Conservation (phyloP, 2,113 vertebrate genomes). For the Tragelaphus buxtoni region DNA sequence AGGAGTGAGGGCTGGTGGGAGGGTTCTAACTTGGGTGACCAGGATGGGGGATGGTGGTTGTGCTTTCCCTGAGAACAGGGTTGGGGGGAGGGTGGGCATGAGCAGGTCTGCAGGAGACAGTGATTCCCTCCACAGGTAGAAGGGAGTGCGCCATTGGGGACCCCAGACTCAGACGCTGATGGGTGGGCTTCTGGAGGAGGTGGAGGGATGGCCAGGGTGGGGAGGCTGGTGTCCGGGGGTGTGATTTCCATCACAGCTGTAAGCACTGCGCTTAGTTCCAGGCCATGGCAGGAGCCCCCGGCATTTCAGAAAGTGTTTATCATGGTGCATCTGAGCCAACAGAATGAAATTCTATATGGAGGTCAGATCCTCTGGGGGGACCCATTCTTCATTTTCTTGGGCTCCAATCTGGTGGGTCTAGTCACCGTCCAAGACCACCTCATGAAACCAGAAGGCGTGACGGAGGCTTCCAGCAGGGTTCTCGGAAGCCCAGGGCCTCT, state of each 20-base stretch:
- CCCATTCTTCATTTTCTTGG: slow-evolving; percentile 65
- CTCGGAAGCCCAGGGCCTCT: slow-evolving; percentile 24
- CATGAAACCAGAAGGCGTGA: slow-evolving; percentile 58
- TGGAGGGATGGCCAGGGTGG: rapidly evolving
- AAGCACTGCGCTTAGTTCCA: background rate
- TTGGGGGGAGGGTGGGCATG: background rate
- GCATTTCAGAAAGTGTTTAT: background rate
- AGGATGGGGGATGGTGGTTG: rapidly evolving
- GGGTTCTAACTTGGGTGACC: background rate
- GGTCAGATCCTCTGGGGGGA: background rate
- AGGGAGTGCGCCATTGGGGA: background rate
- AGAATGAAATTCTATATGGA: slow-evolving; percentile 54
- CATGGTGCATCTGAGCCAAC: slow-evolving; percentile 60
- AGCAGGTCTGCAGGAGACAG: background rate
- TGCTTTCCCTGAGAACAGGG: background rate
- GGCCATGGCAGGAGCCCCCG: background rate
- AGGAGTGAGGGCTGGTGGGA: too few relatives aligned
- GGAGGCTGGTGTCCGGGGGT: background rate
- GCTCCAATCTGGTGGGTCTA: slow-evolving; percentile 53
- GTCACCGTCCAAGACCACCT: slow-evolving; percentile 46
- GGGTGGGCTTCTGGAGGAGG: background rate
- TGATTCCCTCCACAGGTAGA: background rate
- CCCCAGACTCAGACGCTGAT: background rate
- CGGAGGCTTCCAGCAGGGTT: slow-evolving; percentile 28
- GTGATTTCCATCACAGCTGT: background rate